A percentile compares a stretch with the other conserved stretches of the same genome.
Evolutionary conservation across 2,888 invertebrate species (phyloP).

Genomic region (Himalopsyche japonica): DNA sequence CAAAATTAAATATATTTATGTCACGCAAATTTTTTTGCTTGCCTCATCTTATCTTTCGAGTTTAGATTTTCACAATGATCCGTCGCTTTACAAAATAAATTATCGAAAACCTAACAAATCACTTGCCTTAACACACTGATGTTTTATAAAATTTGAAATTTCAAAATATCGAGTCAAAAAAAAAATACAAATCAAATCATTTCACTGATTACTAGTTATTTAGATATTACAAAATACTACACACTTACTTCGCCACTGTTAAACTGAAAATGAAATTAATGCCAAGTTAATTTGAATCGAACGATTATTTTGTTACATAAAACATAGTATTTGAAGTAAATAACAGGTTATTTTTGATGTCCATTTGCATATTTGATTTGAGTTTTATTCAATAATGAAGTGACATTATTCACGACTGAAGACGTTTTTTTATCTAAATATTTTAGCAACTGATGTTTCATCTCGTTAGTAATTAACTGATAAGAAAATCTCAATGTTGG

Average conservation of each 20-base stretch:
- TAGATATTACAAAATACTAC: neutral
- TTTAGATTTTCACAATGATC: too few species aligned
- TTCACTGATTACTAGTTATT: too few species aligned
- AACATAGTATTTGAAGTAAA: neutral
- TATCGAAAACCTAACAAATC: too few species aligned
- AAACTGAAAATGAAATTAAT: neutral
- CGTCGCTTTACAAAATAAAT: too few species aligned
- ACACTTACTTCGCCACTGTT: neutral
- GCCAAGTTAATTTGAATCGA: neutral
- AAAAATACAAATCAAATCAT: too few species aligned
- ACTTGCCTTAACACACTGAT: too few species aligned
- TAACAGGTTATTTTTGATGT: neutral
- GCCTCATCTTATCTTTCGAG: too few species aligned
- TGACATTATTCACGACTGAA: neutral
- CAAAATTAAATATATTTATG: too few species aligned
- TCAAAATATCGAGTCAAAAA: too few species aligned
- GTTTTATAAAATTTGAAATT: too few species aligned
- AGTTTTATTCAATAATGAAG: neutral
- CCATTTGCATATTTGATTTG: neutral
- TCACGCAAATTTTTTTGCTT: too few species aligned
- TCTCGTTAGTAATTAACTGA: neutral
- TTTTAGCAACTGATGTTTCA: neutral
- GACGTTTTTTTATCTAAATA: neutral
- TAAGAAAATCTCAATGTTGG: neutral
- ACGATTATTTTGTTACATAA: neutral